Percentiles rank a stretch among this genome's conserved stretches.
These are phyloP conservation scores for Drosophila gunungcola DNA, from an alignment of 1,140 invertebrate genomes.

Conservation along the genomic window DNA sequence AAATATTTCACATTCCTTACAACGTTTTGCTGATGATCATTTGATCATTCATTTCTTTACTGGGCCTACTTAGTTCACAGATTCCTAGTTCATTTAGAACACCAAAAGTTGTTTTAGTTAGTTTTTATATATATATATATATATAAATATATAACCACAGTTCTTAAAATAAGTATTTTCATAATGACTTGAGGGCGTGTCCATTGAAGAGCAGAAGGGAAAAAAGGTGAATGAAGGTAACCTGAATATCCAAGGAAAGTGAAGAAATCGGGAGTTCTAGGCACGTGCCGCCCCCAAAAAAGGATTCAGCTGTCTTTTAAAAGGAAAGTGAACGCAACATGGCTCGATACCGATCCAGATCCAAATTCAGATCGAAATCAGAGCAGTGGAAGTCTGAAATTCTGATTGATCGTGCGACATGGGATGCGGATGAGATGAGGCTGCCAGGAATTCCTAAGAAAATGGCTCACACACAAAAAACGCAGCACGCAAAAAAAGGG, in stretches of 20 bases:
- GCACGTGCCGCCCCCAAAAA: constrained; percentile 61
- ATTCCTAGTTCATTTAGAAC: no score
- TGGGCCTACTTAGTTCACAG: no score
- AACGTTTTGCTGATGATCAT: no score
- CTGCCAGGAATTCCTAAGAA: constrained; percentile 71
- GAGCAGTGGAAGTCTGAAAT: constrained; percentile 41
- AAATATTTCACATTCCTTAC: no score
- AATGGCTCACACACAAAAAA: constrained; percentile 62
- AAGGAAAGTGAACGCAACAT: constrained; percentile 62
- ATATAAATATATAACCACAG: no score
- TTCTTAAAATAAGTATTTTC: no score
- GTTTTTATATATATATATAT: no score
- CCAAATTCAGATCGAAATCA: constrained; percentile 34
- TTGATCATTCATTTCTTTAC: no score
- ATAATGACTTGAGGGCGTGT: constrained; percentile 55
- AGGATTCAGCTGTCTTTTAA: constrained; percentile 30
- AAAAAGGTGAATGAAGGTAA: constrained; percentile 19
- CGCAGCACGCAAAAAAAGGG: constrained; percentile 75
- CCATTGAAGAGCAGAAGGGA: not conserved
- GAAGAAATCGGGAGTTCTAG: constrained; percentile 56
- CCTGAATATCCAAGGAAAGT: constrained; percentile 42
- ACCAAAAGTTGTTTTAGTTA: no score
- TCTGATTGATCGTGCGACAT: constrained; percentile 77
- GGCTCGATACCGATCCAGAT: not conserved
- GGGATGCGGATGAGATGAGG: constrained; percentile 32